Evolutionary conservation across 2,797 vertebrate species (phyloP).

Genomic region (Hyperoplus lanceolatus): DNA sequence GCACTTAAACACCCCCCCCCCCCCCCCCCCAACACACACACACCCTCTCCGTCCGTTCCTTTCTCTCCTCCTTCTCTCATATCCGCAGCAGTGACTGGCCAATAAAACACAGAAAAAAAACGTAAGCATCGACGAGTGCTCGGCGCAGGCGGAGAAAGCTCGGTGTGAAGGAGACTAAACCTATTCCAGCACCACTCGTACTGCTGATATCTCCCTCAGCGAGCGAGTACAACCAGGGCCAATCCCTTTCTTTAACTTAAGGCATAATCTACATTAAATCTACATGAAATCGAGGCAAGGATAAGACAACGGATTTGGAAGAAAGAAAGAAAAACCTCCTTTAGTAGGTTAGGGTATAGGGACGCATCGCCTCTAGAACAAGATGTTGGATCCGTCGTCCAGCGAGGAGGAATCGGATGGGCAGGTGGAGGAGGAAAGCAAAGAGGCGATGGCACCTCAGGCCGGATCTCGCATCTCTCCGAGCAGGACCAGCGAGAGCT

Average conservation of each 20-base stretch:
- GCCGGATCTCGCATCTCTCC: slow-evolving; percentile 92
- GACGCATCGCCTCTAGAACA: slow-evolving; percentile 56
- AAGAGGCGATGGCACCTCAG: slow-evolving; percentile 92
- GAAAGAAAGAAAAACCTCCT: neutral
- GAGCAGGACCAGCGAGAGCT: slow-evolving; percentile 93
- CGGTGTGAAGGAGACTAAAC: slow-evolving; percentile 80
- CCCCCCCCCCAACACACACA: slow-evolving; percentile 33
- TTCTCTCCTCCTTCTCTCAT: slow-evolving; percentile 74
- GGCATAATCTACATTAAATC: slow-evolving; percentile 18
- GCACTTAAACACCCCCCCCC: slow-evolving; percentile 49
- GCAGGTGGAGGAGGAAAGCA: slow-evolving; percentile 96
- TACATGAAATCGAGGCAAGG: slow-evolving; percentile 25
- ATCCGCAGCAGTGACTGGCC: slow-evolving; percentile 88
- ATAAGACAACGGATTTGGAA: slow-evolving; percentile 26
- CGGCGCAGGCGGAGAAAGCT: slow-evolving; percentile 89
- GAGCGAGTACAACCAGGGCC: slow-evolving; percentile 62
- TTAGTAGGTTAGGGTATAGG: slow-evolving; percentile 36
- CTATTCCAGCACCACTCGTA: slow-evolving; percentile 82
- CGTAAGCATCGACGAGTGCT: slow-evolving; percentile 90
- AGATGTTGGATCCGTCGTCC: slow-evolving; percentile 98
- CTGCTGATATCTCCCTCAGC: slow-evolving; percentile 77
- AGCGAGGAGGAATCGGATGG: slow-evolving; percentile 98
- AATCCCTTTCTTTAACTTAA: slow-evolving; percentile 39
- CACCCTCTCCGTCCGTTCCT: slow-evolving; percentile 35
- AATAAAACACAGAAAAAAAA: slow-evolving; percentile 86